Conservation (phyloP, 1,140 invertebrate species). For the Glossosoma conforme region DNA sequence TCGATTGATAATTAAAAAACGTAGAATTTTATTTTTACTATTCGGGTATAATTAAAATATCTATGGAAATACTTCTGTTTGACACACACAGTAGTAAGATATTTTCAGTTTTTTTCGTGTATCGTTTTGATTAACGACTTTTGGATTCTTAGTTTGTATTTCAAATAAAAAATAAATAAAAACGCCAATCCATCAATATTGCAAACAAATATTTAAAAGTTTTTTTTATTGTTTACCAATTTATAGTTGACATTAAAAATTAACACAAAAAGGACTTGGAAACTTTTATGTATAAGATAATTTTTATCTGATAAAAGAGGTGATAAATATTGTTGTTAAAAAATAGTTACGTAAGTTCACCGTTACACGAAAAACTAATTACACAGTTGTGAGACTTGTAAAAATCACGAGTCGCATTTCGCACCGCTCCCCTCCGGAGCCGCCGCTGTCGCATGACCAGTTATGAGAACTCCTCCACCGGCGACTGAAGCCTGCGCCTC, state of each 20-base stretch:
- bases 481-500: background rate
- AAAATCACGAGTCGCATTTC: no score
- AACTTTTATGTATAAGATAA: background rate
- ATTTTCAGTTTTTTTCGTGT: background rate
- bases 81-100: background rate
- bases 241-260: no score
- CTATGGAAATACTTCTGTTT: background rate
- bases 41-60: no score
- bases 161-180: background rate
- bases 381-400: no score
- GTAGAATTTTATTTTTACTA: no score
- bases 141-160: background rate
- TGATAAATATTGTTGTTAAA: no score
- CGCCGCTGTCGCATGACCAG: background rate
- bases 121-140: background rate
- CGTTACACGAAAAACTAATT: no score
- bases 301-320: no score
- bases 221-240: background rate
- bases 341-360: no score
- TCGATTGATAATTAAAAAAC: no score
- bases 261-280: background rate
- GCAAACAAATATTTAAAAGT: background rate
- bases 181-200: background rate
- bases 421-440: background rate
- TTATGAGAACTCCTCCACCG: background rate